Conservation (phyloP, 1,140 invertebrate species). For the Megalonaias nervosa region DNA sequence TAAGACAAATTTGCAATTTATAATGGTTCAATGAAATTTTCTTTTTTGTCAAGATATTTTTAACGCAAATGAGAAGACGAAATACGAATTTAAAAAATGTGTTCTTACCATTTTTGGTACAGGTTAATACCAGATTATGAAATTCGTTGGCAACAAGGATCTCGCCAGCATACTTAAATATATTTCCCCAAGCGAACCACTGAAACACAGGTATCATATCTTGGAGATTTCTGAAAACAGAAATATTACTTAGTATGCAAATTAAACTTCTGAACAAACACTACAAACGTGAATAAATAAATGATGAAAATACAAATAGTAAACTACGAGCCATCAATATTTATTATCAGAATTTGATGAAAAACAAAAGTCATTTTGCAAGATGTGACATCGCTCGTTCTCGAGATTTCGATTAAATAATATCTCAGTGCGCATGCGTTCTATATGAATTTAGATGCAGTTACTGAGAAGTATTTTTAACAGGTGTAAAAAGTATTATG, state of each 20-base stretch:
- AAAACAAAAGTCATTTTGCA: background rate
- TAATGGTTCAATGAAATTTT: too few species aligned
- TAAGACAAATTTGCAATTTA: too few species aligned
- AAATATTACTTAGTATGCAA: background rate
- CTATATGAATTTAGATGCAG: too few species aligned
- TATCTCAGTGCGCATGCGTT: too few species aligned
- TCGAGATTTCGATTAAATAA: background rate
- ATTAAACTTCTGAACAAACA: background rate
- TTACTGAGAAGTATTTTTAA: too few species aligned
- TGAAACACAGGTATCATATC: conserved; percentile 55
- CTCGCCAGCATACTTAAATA: conserved; percentile 62
- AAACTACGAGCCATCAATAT: background rate
- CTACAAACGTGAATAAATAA: background rate
- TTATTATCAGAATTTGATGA: background rate
- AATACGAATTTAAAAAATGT: too few species aligned
- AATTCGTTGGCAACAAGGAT: conserved; percentile 64
- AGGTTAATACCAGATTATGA: conserved; percentile 53
- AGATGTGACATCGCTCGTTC: background rate
- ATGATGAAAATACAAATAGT: background rate
- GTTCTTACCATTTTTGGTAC: conserved; percentile 28
- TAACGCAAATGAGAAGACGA: too few species aligned
- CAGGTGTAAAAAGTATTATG: too few species aligned
- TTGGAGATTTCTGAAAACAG: conserved; percentile 37
- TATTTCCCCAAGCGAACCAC: conserved; percentile 54
- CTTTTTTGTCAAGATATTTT: too few species aligned